These are phyloP conservation scores for Drosophila trichaetosa DNA, from an alignment of 2,888 invertebrate genomes.

Conservation along the genomic window DNA sequence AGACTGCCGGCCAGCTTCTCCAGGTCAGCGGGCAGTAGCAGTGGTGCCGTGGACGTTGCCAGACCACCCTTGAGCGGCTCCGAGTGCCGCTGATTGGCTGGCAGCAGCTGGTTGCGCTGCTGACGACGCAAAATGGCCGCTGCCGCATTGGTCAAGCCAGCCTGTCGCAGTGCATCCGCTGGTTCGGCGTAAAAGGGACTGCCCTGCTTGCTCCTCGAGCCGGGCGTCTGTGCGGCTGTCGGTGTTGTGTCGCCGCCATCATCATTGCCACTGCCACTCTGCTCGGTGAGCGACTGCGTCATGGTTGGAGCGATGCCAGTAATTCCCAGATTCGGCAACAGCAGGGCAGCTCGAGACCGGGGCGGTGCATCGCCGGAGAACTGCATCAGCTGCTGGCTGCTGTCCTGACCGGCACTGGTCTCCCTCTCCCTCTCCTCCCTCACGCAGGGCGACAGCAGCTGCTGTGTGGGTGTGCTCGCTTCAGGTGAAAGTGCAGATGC, in stretches of 20 bases:
- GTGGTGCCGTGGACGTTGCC: conserved; percentile 85
- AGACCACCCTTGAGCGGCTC: conserved; percentile 86
- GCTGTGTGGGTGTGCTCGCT: conserved; percentile 87
- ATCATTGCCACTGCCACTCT: conserved; percentile 41
- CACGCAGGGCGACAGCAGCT: conserved; percentile 85
- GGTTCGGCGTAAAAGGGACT: conserved; percentile 96
- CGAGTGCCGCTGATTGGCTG: conserved; percentile 87
- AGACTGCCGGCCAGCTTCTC: conserved; percentile 85
- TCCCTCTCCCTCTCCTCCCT: conserved; percentile 83
- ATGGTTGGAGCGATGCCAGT: conserved; percentile 39
- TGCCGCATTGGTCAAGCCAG: conserved; percentile 76
- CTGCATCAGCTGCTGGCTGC: conserved; percentile 78
- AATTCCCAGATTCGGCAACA: conserved; percentile 66
- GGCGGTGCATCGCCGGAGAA: conserved; percentile 79
- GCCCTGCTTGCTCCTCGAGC: conserved; percentile 88
- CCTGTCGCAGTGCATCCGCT: conserved; percentile 90
- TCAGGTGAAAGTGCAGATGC: conserved; percentile 7
- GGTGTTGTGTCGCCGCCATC: conserved; percentile 83
- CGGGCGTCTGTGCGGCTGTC: conserved; percentile 76
- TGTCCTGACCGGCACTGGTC: conserved; percentile 54
- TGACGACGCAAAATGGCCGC: conserved; percentile 83
- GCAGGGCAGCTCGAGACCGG: conserved; percentile 81
- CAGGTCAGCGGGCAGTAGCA: conserved; percentile 87
- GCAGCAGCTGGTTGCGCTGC: conserved; percentile 82
- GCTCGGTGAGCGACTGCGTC: conserved; percentile 76